Conservation (phyloP, 2,797 vertebrate genomes). For the Micromesistius poutassou region DNA sequence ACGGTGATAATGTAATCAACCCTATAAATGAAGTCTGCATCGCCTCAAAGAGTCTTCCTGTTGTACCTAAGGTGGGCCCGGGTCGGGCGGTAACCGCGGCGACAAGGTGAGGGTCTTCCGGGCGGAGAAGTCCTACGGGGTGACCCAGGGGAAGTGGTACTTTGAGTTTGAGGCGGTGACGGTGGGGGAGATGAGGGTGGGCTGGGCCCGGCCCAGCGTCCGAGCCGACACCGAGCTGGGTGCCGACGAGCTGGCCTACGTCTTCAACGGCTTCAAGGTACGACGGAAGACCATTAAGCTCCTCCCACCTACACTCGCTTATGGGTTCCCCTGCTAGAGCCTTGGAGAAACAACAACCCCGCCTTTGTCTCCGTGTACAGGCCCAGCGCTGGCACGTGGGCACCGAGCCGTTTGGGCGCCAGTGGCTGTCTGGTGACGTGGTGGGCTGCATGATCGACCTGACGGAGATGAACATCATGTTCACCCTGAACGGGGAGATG, state of each 20-base stretch:
- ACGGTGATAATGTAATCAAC: too few species aligned
- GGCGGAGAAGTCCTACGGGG: constrained; percentile 84
- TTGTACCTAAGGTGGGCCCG: constrained; percentile 61
- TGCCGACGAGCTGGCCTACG: constrained; percentile 85
- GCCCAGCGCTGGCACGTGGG: constrained; percentile 93
- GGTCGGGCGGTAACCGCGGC: constrained; percentile 59
- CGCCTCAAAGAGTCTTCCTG: not conserved
- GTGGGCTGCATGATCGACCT: constrained; percentile 95
- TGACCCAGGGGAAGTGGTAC: constrained; percentile 90
- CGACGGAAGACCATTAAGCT: not conserved
- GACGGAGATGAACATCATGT: constrained; percentile 87
- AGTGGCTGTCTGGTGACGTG: constrained; percentile 88
- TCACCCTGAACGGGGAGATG: constrained; percentile 93
- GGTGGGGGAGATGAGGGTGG: constrained; percentile 92
- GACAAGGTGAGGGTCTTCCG: constrained; percentile 86
- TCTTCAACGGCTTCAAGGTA: constrained; percentile 92
- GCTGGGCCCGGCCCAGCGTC: constrained; percentile 86
- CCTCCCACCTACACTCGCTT: not conserved
- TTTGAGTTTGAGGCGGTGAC: constrained; percentile 92
- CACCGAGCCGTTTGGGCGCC: constrained; percentile 86
- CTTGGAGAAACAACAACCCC: not conserved
- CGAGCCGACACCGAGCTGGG: constrained; percentile 86
- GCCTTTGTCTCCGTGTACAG: constrained; percentile 54
- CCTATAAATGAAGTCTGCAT: not conserved
- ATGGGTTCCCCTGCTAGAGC: not conserved